Evolutionary conservation across 1,140 invertebrate genomes (phyloP).

Genomic region (Tetramorium simillimum): DNA sequence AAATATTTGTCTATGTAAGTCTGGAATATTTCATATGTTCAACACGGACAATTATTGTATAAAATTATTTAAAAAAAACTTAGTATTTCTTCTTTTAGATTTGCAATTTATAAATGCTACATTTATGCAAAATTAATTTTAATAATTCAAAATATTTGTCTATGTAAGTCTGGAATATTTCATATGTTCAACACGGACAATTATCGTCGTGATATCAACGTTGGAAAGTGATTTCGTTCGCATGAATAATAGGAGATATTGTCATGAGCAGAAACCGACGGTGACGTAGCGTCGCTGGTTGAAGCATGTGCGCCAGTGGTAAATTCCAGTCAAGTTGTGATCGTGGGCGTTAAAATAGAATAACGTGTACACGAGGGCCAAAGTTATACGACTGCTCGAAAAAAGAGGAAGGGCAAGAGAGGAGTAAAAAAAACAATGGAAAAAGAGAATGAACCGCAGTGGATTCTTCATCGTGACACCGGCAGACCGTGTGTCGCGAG

Average conservation of each 20-base stretch:
- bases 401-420: background rate
- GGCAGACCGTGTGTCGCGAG: constrained; percentile 28
- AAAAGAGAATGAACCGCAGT: constrained; percentile 9
- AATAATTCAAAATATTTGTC: background rate
- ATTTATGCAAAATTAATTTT: background rate
- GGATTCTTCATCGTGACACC: constrained; percentile 56
- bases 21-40: too few species aligned
- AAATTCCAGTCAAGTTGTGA: constrained; percentile 26
- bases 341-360: constrained; percentile 50
- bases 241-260: constrained; percentile 32
- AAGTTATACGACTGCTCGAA: constrained; percentile 28
- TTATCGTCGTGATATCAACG: constrained; percentile 7
- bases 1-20: too few species aligned
- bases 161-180: background rate
- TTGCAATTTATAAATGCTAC: background rate
- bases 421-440: background rate
- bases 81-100: background rate
- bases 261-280: constrained; percentile 27
- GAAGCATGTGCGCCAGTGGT: background rate
- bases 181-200: background rate
- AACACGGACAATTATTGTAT: too few species aligned
- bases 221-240: constrained; percentile 12
- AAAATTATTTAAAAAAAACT: background rate
- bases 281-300: constrained; percentile 4
- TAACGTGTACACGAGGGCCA: constrained; percentile 24